phyloP scores from a whole-genome alignment of 1,140 invertebrate species.

The Proales similis region DNA sequence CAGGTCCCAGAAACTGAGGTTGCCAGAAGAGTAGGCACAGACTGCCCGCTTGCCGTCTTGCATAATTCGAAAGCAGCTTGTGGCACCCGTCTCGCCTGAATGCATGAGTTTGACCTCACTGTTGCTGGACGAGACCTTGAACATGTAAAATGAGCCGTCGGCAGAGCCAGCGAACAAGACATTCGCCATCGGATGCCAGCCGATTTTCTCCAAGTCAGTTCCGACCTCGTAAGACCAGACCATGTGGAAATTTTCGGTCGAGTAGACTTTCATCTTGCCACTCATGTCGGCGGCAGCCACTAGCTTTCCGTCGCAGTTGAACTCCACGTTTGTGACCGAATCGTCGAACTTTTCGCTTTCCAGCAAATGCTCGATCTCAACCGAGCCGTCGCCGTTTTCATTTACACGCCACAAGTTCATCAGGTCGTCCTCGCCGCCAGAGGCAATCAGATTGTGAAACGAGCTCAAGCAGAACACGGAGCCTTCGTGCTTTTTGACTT shows the following conservation, averaged over 20 bases:
- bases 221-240: constrained; percentile 31
- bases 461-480: constrained; percentile 29
- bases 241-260: not conserved
- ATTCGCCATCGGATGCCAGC: constrained; percentile 22
- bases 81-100: not conserved
- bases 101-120: constrained; percentile 25
- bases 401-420: constrained; percentile 5
- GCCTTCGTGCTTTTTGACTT: constrained; percentile 13
- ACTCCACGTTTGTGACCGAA: constrained; percentile 31
- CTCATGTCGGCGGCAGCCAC: constrained; percentile 17
- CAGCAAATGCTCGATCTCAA: constrained; percentile 2
- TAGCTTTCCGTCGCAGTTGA: constrained; percentile 31
- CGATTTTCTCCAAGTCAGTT: constrained; percentile 11
- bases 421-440: constrained; percentile 31
- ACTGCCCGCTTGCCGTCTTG: constrained; percentile 36
- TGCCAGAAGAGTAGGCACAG: constrained; percentile 3
- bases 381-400: not conserved
- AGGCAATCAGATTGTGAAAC: constrained; percentile 18
- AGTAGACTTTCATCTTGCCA: constrained; percentile 20
- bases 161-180: constrained; percentile 17
- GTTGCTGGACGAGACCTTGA: constrained; percentile 22
- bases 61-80: constrained; percentile 27
- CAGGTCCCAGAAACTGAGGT: constrained; percentile 20
- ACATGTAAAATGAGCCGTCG: constrained; percentile 36
- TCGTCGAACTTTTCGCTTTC: constrained; percentile 36